Base-by-base conservation (phyloP, 2,888 invertebrate species). In the Shargacucullia verbasci region DNA sequence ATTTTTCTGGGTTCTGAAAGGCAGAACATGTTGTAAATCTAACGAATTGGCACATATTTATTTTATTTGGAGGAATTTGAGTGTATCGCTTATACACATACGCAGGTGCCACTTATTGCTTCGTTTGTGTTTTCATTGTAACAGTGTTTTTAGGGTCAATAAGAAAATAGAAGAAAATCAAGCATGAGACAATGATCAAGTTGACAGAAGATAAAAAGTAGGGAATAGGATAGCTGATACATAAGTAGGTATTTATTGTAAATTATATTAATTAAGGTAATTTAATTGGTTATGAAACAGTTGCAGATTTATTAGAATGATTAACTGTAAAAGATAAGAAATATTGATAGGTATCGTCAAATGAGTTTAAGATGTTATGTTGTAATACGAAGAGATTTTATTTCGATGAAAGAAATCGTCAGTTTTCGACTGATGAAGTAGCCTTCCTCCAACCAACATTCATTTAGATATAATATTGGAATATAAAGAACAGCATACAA, bases 1-100 rank as follows among this genome's bases (percentile, higher is more conserved):
- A 97, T 95, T 93, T 98, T 98, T 78, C 98, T 96, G 37, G 98
- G 98, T 91, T 98, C 98, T 98, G 95, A 77, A 95, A 92, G 58
- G 59, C 27, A 57, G 15, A 40, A 45, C 13, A 39, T 34, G 14
- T 41, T 25, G 41, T 63, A 14, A 62, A 38, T 60, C 33, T 50
- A 48, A 54, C 43, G 45, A 59, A 65, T 14, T 41, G 20, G 11
- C 6, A 27, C 20, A 20, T 44, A 31, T 40, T 58, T 29, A 29
- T 40, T 33, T 5, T 12, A 11, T 47, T 41, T 60, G 52, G 53
- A 60, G 11, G 13, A n/a, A 35, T 37, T 57, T 33, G 6, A 20
- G 48, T 59, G 56, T 55, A 35, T 57, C 40, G 39, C 44, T 46
- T 45, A 50, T 59, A 45, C 60, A 66, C 47, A 41, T 76, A 73